Evolutionary conservation across 2,797 vertebrate genomes (phyloP), one percentile per base, ranked within the genome.

Genomic region (Silurus lanzhouensis): DNA sequence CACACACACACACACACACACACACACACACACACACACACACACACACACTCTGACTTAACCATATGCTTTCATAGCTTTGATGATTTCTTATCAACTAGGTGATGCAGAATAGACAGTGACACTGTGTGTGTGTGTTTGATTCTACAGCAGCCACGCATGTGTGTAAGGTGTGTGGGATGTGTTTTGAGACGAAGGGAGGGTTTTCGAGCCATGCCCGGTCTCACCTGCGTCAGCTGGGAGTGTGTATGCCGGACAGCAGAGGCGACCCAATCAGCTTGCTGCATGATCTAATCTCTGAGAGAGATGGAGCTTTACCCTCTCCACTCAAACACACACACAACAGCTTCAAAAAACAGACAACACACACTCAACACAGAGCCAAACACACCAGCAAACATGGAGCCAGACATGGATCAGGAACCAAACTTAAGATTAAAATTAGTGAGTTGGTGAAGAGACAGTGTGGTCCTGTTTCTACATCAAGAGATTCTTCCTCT

Each of bases 121-220:
- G 14, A 70, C 3, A 15, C 1, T 66, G 5, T 58, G n/a, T 31
- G 52, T 83, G 17, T 31, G 52, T 89, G 38, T 89, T 61, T 83
- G 63, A 57, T 67, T 4, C 70, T 60, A 61, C 85, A 84, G 84
- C 84, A 89, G 92, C 88, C 8, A 13, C 27, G 14, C 44, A 94
- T 38, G 88, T 92, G 9, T 95, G 94, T 79, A 92, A 94, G 86
- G 91, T 94, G 68, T 95, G 94, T 48, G 94, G 94, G 19, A 89
- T 90, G 0, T 92, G 87, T 89, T 95, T 95, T 60, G 94, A 95
- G 87, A 91, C 94, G 0, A 91, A 93, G 0, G 90, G 91, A 48
- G 95, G 95, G 17, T 93, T 95, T 27, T 94, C 94, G 80, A 95
- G 93, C 89, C 94, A 95, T 0, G 94, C 94, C n/a, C 93, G 94